Percentiles rank a stretch among this genome's conserved stretches.
Conservation (phyloP, 2,888 invertebrate genomes). For the Mayetiola destructor region DNA sequence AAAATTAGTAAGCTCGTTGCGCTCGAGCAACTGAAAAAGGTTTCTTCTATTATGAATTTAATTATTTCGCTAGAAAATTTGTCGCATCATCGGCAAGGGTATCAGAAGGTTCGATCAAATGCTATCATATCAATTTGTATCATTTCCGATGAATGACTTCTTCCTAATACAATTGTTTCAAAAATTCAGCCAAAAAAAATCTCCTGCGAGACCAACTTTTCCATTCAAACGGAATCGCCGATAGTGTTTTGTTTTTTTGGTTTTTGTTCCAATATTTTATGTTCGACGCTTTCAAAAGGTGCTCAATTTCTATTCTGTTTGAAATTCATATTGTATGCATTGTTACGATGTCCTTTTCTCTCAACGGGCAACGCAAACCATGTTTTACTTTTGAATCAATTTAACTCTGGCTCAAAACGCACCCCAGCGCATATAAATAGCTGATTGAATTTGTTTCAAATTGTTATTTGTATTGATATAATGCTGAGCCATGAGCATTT, state of each 20-base stretch:
- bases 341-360: too few species aligned
- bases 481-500: too few species aligned
- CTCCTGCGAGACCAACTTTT: background rate
- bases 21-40: background rate
- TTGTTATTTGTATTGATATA: too few species aligned
- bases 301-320: background rate
- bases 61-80: too few species aligned
- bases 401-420: too few species aligned
- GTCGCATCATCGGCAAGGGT: too few species aligned
- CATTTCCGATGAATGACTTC: background rate
- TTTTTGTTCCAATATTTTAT: too few species aligned
- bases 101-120: background rate
- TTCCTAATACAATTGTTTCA: background rate
- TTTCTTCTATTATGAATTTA: conserved; percentile 10
- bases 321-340: too few species aligned
- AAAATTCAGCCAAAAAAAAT: background rate
- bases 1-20: background rate
- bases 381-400: background rate
- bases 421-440: too few species aligned
- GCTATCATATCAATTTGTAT: background rate
- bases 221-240: background rate
- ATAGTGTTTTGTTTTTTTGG: conserved; percentile 11
- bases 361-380: background rate
- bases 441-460: too few species aligned
- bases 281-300: background rate